phyloP scores from a whole-genome alignment of 2,888 invertebrate genomes.

The Diarsia brunnea region DNA sequence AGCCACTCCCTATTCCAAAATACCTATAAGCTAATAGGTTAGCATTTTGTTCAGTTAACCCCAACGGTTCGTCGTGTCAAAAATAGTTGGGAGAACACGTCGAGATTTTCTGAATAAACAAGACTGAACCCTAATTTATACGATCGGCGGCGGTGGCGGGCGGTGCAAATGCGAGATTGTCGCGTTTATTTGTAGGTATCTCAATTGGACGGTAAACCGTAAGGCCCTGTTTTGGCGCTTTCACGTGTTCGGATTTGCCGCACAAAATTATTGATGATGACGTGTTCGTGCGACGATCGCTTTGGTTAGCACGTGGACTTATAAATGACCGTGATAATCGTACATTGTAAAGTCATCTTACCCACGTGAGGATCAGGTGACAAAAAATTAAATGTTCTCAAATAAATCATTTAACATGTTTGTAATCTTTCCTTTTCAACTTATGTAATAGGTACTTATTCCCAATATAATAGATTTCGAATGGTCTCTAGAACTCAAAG shows the following conservation, averaged over 20 bases:
- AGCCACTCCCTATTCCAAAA: not conserved
- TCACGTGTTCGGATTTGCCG: not conserved
- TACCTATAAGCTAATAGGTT: not conserved
- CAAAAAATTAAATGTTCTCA: not conserved
- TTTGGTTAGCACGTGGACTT: not conserved
- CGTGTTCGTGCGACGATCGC: not conserved
- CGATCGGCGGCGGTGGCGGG: not conserved
- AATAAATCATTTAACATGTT: not conserved
- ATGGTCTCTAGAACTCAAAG: conserved; percentile 12
- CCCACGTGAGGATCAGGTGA: not conserved
- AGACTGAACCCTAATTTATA: not conserved
- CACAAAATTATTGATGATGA: not conserved
- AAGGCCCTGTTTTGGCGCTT: not conserved
- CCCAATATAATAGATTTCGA: conserved; percentile 33
- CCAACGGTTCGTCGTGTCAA: not conserved
- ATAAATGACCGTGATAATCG: not conserved
- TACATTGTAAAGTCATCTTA: no score
- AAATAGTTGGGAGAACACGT: not conserved
- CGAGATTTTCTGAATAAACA: not conserved
- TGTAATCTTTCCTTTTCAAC: not conserved
- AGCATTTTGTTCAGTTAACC: not conserved
- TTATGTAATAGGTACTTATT: not conserved
- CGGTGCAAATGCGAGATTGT: not conserved
- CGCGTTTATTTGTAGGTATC: not conserved
- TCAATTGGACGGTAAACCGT: not conserved